Conservation (phyloP, 2,888 invertebrate species). For the Gymnocheta viridis region DNA sequence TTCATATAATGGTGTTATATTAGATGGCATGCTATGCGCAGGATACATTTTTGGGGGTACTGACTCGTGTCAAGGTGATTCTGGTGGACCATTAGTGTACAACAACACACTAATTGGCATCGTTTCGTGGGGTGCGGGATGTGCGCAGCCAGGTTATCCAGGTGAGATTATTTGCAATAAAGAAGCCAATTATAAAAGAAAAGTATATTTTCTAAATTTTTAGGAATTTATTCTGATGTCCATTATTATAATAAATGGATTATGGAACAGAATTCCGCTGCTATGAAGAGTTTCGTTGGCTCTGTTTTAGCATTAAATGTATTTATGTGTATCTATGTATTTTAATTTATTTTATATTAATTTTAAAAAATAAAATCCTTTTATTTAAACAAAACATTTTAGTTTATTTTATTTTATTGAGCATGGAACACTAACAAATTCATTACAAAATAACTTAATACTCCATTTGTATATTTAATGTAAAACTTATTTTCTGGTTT, state of each 20-base stretch:
- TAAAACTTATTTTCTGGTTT: too few relatives aligned
- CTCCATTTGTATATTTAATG: too few relatives aligned
- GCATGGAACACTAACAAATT: not conserved
- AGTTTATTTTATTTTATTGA: not conserved
- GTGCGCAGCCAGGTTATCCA: slow-evolving; percentile 74
- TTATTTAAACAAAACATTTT: not conserved
- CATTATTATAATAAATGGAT: slow-evolving; percentile 78
- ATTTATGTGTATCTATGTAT: not conserved
- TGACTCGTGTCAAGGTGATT: slow-evolving; percentile 79
- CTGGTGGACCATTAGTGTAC: slow-evolving; percentile 78
- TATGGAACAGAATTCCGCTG: slow-evolving; percentile 72
- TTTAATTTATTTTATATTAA: slow-evolving; percentile 21
- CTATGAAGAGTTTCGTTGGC: not conserved
- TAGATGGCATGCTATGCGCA: slow-evolving; percentile 79
- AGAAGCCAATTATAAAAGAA: not conserved
- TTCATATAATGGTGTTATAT: slow-evolving; percentile 72
- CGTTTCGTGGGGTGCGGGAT: slow-evolving; percentile 79
- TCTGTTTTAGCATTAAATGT: not conserved
- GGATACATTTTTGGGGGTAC: slow-evolving; percentile 76
- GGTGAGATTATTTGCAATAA: slow-evolving; percentile 27
- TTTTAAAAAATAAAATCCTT: not conserved
- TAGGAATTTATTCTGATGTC: slow-evolving; percentile 78
- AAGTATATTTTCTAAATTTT: not conserved
- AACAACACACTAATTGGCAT: slow-evolving; percentile 76
- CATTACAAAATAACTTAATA: too few relatives aligned